These are phyloP conservation scores for Stichodactyla mertensii DNA, from an alignment of 64 coral and sea anemone species.

Conservation along the genomic window DNA sequence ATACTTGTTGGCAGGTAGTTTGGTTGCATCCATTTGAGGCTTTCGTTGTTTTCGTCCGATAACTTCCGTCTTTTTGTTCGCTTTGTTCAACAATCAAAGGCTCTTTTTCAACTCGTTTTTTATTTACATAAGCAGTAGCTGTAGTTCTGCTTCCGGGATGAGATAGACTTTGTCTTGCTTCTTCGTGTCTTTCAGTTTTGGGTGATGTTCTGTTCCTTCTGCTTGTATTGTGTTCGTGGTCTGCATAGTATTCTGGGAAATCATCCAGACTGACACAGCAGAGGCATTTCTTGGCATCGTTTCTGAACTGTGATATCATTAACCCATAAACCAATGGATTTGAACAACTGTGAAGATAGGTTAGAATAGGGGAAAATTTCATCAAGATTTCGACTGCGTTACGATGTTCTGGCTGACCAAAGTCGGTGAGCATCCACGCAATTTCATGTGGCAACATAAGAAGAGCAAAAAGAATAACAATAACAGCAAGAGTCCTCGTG, in stretches of 20 bases:
- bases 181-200: neutral
- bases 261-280: slow-evolving; percentile 33
- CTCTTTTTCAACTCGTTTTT: neutral
- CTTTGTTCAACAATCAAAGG: neutral
- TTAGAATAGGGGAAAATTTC: slow-evolving; percentile 48
- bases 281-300: slow-evolving; percentile 61
- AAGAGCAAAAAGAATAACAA: slow-evolving; percentile 22
- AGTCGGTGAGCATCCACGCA: slow-evolving; percentile 10
- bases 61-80: neutral
- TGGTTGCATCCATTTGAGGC: neutral
- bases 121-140: neutral
- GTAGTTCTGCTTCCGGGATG: neutral
- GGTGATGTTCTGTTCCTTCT: neutral
- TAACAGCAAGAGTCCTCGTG: slow-evolving; percentile 14
- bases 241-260: neutral
- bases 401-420: slow-evolving; percentile 18
- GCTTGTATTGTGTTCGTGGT: neutral
- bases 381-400: slow-evolving; percentile 11
- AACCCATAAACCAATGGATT: slow-evolving; percentile 86
- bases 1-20: neutral
- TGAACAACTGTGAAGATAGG: slow-evolving; percentile 77
- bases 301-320: slow-evolving; percentile 69
- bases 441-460: slow-evolving; percentile 22
- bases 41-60: neutral
- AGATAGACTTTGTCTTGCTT: neutral